phyloP scores from a whole-genome alignment of 2,113 vertebrate species.

The Puffinus mauretanicus region DNA sequence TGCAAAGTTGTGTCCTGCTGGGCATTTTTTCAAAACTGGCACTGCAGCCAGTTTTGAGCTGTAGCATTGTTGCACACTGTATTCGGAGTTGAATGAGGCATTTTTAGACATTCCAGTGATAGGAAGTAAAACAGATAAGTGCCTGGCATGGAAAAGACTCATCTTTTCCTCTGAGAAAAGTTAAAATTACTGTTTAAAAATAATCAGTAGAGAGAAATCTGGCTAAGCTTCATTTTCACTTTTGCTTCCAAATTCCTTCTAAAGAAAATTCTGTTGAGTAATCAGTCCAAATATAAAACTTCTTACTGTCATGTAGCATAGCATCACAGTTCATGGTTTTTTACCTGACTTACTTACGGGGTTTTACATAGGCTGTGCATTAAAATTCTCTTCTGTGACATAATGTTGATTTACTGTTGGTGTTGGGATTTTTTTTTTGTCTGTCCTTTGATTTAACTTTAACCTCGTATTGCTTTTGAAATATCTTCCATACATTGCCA shows the following conservation, averaged over 20 bases:
- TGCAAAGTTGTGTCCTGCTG: neutral
- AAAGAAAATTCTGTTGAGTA: conserved; percentile 23
- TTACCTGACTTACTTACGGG: neutral
- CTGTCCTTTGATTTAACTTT: neutral
- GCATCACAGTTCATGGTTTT: neutral
- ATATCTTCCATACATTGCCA: neutral
- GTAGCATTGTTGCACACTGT: no score
- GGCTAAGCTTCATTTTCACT: neutral
- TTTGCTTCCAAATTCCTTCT: conserved; percentile 14
- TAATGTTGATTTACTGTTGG: neutral
- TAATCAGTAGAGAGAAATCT: neutral
- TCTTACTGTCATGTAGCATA: neutral
- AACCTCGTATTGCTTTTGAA: neutral
- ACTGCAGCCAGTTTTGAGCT: no score
- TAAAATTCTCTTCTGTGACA: neutral
- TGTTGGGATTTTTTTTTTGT: neutral
- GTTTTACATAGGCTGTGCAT: neutral
- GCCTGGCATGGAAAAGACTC: neutral
- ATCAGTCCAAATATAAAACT: neutral
- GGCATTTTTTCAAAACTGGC: neutral
- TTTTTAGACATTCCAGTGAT: neutral
- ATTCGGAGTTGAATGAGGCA: neutral
- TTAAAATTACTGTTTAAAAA: neutral
- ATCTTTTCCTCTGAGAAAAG: neutral
- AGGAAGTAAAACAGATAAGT: neutral